Conservation (phyloP, 2,113 vertebrate species). For the Hoplias malabaricus region DNA sequence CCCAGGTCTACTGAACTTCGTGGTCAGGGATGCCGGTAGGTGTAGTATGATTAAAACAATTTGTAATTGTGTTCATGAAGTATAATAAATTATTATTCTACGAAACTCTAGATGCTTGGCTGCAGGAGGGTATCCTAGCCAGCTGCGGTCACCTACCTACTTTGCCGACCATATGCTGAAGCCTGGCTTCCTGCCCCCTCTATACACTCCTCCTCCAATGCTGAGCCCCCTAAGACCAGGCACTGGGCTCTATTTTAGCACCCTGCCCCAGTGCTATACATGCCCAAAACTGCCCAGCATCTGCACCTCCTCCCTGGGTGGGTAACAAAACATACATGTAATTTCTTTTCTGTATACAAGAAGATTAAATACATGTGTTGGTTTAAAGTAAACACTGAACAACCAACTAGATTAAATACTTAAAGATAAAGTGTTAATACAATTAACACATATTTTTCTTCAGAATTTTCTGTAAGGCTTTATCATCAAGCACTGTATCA, state of each 20-base stretch:
- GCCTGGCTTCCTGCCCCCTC: constrained; percentile 63
- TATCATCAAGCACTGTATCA: no score
- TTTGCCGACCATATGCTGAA: constrained; percentile 67
- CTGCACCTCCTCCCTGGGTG: constrained; percentile 57
- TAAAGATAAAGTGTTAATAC: no score
- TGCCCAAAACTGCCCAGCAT: constrained; percentile 37
- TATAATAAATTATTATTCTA: no score
- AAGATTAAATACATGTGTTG: no score
- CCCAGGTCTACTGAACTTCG: constrained; percentile 39
- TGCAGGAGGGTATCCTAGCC: constrained; percentile 61
- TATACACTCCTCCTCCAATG: constrained; percentile 77
- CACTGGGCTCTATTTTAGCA: constrained; percentile 74
- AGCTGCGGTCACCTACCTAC: constrained; percentile 66
- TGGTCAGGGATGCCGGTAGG: not conserved
- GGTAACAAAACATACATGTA: constrained; percentile 23
- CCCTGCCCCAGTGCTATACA: constrained; percentile 48
- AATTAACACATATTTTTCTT: no score
- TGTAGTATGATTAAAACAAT: no score
- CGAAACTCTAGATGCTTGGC: no score
- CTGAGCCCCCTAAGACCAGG: constrained; percentile 74
- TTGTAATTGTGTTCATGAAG: no score
- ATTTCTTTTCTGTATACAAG: no score
- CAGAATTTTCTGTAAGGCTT: no score
- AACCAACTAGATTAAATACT: no score
- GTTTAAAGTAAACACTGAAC: no score